phyloP scores from a whole-genome alignment of 2,113 vertebrate species.

The Chaenocephalus aceratus region DNA sequence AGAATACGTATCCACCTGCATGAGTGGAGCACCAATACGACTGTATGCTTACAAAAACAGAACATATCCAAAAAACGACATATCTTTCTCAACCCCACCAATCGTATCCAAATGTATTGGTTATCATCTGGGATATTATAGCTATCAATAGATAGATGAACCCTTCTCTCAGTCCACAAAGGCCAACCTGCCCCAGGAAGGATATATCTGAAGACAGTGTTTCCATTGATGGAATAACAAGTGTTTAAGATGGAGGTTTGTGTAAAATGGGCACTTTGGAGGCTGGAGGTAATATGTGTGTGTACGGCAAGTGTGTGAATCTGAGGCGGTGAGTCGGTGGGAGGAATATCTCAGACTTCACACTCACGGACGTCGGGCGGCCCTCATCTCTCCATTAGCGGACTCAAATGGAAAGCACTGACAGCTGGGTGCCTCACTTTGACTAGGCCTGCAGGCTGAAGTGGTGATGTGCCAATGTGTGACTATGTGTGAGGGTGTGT shows the following conservation, averaged over 20 bases:
- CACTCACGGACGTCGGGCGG: constrained; percentile 4
- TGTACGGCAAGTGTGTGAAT: background rate
- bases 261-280: background rate
- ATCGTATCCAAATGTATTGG: background rate
- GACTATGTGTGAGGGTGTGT: background rate
- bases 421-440: constrained; percentile 44
- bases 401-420: constrained; percentile 38
- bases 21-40: background rate
- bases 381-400: constrained; percentile 38
- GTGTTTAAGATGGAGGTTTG: constrained; percentile 42
- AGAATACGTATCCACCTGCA: constrained; percentile 1
- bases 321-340: background rate
- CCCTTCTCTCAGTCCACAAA: background rate
- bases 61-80: background rate
- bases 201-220: no score
- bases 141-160: background rate
- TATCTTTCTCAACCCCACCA: background rate
- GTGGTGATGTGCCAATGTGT: constrained; percentile 35
- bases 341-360: constrained; percentile 20
- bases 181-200: no score
- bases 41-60: background rate
- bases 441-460: constrained; percentile 36
- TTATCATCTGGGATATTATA: background rate
- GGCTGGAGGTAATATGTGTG: constrained; percentile 10
- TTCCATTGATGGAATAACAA: background rate